Percentiles rank a stretch among this genome's conserved stretches.
Conservation (phyloP, 2,888 invertebrate genomes). For the Ischnura elegans region DNA sequence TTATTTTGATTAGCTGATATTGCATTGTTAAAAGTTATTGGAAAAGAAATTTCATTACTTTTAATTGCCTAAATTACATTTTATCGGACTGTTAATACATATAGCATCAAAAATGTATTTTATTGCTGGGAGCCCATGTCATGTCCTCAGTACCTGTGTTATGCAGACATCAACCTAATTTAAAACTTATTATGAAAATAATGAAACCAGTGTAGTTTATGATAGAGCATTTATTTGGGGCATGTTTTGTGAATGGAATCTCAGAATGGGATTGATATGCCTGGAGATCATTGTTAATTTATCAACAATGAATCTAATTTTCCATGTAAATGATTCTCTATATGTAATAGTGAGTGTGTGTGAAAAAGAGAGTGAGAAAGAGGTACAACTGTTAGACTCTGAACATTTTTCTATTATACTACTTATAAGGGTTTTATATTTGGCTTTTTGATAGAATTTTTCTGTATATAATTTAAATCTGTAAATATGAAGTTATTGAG, state of each 20-base stretch:
- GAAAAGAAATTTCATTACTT: not conserved
- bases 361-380: not conserved
- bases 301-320: not conserved
- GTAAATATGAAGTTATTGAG: conserved; percentile 30
- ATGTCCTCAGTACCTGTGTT: conserved; percentile 35
- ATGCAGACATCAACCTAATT: not conserved
- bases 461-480: conserved; percentile 33
- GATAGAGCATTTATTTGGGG: conserved; percentile 15
- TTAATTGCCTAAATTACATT: not conserved
- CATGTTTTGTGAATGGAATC: not conserved
- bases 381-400: conserved; percentile 22
- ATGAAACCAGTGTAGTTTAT: not conserved
- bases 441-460: conserved; percentile 42
- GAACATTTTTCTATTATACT: conserved; percentile 24
- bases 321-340: not conserved
- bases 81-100: not conserved
- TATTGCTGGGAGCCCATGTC: conserved; percentile 5
- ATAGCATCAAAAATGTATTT: not conserved
- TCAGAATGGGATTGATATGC: not conserved
- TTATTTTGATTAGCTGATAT: not conserved
- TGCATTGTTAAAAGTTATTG: not conserved
- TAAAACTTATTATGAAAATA: not conserved
- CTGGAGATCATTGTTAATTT: conserved; percentile 10
- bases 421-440: conserved; percentile 41
- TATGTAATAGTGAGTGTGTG: not conserved